Percentiles rank a stretch among this genome's conserved stretches.
phyloP scores from a whole-genome alignment of 1,140 invertebrate species.

The Stenopsyche tienmushanensis region DNA sequence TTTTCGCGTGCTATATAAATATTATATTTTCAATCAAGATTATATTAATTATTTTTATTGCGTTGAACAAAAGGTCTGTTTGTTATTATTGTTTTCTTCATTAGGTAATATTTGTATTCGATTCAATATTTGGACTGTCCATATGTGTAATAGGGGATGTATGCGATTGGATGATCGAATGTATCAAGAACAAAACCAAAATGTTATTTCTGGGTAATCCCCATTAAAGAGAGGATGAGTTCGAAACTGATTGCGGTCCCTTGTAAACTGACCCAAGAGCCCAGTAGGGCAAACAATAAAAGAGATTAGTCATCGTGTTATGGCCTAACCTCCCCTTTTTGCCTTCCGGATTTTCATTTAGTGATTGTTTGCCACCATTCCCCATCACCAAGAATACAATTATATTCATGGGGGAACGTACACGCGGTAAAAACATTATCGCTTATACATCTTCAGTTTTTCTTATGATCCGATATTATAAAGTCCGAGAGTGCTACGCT shows the following conservation, averaged over 20 bases:
- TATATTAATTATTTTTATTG: no score
- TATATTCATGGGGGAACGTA: slow-evolving; percentile 11
- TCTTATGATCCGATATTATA: no score
- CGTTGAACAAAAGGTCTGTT: no score
- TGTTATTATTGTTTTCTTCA: no score
- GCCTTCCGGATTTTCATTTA: slow-evolving; percentile 30
- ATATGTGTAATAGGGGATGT: no score
- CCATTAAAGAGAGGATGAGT: slow-evolving; percentile 20
- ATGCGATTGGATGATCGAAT: no score
- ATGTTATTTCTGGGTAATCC: slow-evolving; percentile 34
- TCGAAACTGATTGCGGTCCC: slow-evolving; percentile 26
- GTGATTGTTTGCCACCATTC: slow-evolving; percentile 24
- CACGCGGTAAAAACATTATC: slow-evolving; percentile 15
- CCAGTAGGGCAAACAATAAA: slow-evolving; percentile 32
- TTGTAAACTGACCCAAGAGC: slow-evolving; percentile 29
- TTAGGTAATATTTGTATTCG: no score
- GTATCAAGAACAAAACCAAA: slow-evolving; percentile 24
- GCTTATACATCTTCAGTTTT: no score
- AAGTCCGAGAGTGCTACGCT: no score
- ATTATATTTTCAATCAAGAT: no score
- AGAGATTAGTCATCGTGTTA: slow-evolving; percentile 33
- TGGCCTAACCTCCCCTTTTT: slow-evolving; percentile 10
- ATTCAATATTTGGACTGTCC: no score
- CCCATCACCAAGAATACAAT: not conserved
- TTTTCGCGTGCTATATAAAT: no score